phyloP scores from a whole-genome alignment of 1,140 invertebrate species.

The Pogonognathellus flavescens region DNA sequence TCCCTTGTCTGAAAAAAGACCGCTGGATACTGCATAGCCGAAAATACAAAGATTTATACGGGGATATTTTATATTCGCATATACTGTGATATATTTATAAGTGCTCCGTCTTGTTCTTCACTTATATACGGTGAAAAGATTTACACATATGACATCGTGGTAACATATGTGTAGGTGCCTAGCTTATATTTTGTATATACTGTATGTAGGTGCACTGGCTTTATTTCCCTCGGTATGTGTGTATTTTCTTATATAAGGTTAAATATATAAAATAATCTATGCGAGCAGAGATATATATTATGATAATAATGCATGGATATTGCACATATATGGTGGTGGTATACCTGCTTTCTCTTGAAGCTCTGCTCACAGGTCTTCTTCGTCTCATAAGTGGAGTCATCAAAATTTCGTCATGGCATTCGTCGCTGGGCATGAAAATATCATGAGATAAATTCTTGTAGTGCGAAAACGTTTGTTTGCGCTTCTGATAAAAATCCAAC shows the following conservation, averaged over 20 bases:
- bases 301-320: background rate
- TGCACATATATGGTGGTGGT: background rate
- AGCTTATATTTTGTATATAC: too few relatives aligned
- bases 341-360: slow-evolving; percentile 64
- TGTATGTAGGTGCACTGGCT: too few relatives aligned
- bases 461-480: slow-evolving; percentile 72
- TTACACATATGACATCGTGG: too few relatives aligned
- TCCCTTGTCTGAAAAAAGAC: too few relatives aligned
- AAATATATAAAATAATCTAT: background rate
- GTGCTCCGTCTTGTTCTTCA: too few relatives aligned
- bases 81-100: too few relatives aligned
- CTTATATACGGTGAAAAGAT: too few relatives aligned
- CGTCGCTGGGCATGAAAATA: slow-evolving; percentile 75
- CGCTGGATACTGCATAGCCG: too few relatives aligned
- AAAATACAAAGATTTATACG: too few relatives aligned
- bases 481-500: slow-evolving; percentile 69
- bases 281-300: background rate
- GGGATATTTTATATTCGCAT: too few relatives aligned
- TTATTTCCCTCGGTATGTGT: too few relatives aligned
- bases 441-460: slow-evolving; percentile 77
- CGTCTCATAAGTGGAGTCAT: slow-evolving; percentile 66
- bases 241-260: background rate
- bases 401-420: slow-evolving; percentile 72
- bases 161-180: too few relatives aligned
- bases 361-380: slow-evolving; percentile 52